Base-by-base conservation (phyloP, 1,140 invertebrate genomes). In the Nebria ingens region DNA sequence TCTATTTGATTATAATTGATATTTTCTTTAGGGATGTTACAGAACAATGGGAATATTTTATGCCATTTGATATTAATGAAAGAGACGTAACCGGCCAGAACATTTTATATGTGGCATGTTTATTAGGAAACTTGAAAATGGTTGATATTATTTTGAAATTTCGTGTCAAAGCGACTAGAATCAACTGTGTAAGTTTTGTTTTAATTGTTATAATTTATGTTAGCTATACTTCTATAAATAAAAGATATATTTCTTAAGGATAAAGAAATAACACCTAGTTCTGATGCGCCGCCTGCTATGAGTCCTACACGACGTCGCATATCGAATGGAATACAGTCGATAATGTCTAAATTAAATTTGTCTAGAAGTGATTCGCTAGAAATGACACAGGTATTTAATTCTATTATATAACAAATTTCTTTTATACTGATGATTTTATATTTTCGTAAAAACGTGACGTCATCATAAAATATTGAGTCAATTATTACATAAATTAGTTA, bases 21-120 rank as follows among this genome's bases (percentile, higher is more conserved):
- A 52, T 60, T 55, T 21, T 66, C 56, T 77, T 66, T 69, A 87
- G 81, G 42, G 88, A 91, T 67, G 71, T 75, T 15, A 77, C 76
- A 1, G 83, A 84, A 19, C 77, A 85, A 50, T 91, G 84, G 76
- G 87, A 93, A 66, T 97, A 91, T 71, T 78, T 82, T 13, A 80
- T 92, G 71, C 82, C 89, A 4, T 95, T 93, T 68, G 91, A 97
- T 72, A 78, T 97, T 3, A 97, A 97, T 71, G 80, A 84, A 49
- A 82, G 86, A 58, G 93, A 97, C 72, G 87, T 87, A 0, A 89
- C 89, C 13, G 92, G 91, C 0, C 91, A 96, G 67, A 94, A 84
- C 56, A 82, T 90, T 45, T 74, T 97, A 0, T 97, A 96, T 71
- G 82, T 94, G 42, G 87, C 91, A 6, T 87, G 89, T 67, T 81